Evolutionary conservation across 1,140 invertebrate species (phyloP).

Genomic region (Cryptotermes secundus): DNA sequence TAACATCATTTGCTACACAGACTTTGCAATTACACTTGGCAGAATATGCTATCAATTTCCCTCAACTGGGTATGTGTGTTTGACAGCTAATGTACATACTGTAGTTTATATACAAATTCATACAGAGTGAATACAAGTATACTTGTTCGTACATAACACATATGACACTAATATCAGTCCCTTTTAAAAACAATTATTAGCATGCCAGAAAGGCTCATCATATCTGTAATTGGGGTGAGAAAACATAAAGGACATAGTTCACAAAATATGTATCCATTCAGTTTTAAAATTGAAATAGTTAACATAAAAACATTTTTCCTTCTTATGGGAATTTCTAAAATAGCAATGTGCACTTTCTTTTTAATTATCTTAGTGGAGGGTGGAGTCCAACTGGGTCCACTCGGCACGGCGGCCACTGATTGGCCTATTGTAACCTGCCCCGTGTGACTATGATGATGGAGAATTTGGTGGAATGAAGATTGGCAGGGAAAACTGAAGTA

Average conservation of each 20-base stretch:
- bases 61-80: not conserved
- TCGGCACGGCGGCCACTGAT: too few relatives aligned
- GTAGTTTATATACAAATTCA: not conserved
- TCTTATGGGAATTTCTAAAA: not conserved
- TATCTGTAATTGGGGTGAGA: not conserved
- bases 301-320: not conserved
- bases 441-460: too few relatives aligned
- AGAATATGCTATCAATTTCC: not conserved
- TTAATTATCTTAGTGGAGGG: too few relatives aligned
- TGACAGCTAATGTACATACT: not conserved
- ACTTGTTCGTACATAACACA: not conserved
- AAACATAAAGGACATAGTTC: not conserved
- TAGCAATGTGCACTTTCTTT: too few relatives aligned
- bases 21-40: not conserved
- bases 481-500: too few relatives aligned
- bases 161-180: not conserved
- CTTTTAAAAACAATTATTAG: not conserved
- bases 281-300: not conserved
- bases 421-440: too few relatives aligned
- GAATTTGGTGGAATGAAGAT: too few relatives aligned
- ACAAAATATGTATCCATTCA: not conserved
- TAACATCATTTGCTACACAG: not conserved
- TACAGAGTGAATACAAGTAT: not conserved
- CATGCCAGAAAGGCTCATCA: not conserved
- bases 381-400: too few relatives aligned